A percentile compares a stretch with the other conserved stretches of the same genome.
Conservation (phyloP, 1,140 invertebrate species). For the Lepidurus arcticus region DNA sequence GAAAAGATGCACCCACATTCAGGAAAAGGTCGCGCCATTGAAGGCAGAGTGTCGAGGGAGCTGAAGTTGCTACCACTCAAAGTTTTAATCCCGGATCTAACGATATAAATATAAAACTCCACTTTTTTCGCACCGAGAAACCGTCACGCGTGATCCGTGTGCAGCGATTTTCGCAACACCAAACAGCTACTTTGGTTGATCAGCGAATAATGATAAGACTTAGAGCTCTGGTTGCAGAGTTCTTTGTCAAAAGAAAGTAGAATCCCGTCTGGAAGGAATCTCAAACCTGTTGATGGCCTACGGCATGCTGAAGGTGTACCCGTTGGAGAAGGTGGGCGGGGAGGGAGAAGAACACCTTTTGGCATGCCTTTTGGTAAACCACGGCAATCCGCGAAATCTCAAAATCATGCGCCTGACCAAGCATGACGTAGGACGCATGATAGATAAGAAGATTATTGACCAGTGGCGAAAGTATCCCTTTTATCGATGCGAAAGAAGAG, state of each 20-base stretch:
- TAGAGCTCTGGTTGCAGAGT: background rate
- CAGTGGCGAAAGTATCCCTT: slow-evolving; percentile 1
- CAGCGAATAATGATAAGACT: background rate
- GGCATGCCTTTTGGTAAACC: background rate
- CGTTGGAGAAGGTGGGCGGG: background rate
- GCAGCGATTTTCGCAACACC: background rate
- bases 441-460: background rate
- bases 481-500: background rate
- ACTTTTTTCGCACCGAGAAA: background rate
- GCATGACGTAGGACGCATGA: background rate
- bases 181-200: background rate
- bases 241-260: slow-evolving; percentile 19
- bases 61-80: background rate
- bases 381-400: background rate
- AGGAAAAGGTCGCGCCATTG: background rate
- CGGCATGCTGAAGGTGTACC: background rate
- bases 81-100: background rate
- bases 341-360: background rate
- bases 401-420: background rate
- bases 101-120: background rate
- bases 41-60: background rate
- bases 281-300: background rate
- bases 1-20: background rate
- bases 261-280: slow-evolving; percentile 18
- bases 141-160: background rate